These are phyloP conservation scores for Chymomyza caudatula DNA, from an alignment of 2,888 invertebrate genomes.

Conservation along the genomic window DNA sequence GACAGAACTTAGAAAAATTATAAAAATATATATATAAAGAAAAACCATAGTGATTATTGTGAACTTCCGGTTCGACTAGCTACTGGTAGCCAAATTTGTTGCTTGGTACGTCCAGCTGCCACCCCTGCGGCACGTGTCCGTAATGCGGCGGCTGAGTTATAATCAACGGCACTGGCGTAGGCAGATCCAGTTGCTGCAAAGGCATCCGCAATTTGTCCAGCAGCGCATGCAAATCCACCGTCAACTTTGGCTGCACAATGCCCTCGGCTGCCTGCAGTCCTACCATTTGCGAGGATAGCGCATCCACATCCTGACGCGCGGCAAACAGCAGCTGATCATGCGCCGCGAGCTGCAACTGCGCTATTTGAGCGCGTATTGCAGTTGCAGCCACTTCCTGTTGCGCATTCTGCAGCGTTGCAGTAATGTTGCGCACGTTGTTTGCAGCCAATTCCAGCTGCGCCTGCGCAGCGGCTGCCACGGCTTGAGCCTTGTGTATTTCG, in stretches of 20 bases:
- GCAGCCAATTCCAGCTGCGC: slow-evolving; percentile 75
- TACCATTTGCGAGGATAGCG: slow-evolving; percentile 77
- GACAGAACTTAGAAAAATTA: slow-evolving; percentile 18
- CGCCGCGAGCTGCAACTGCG: slow-evolving; percentile 77
- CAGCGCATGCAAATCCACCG: slow-evolving; percentile 68
- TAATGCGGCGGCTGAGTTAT: slow-evolving; percentile 30
- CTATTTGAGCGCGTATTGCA: slow-evolving; percentile 77
- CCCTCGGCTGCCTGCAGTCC: slow-evolving; percentile 76
- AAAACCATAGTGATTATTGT: too few relatives aligned
- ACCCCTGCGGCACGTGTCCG: neutral
- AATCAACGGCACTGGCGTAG: slow-evolving; percentile 73
- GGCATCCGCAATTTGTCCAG: slow-evolving; percentile 72
- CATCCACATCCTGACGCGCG: slow-evolving; percentile 77
- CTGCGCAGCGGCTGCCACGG: slow-evolving; percentile 75
- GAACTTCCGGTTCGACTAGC: too few relatives aligned
- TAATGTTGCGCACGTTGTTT: slow-evolving; percentile 75
- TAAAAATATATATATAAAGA: neutral
- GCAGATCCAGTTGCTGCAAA: slow-evolving; percentile 59
- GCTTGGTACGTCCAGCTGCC: too few relatives aligned
- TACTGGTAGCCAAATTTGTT: too few relatives aligned
- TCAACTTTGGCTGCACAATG: slow-evolving; percentile 64
- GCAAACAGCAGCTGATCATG: slow-evolving; percentile 78
- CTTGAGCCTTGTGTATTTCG: slow-evolving; percentile 76
- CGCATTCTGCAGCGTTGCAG: slow-evolving; percentile 74
- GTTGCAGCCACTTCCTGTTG: slow-evolving; percentile 77